A percentile compares a stretch with the other conserved stretches of the same genome.
These are phyloP conservation scores for Caenorhabditis sp. DNA, from an alignment of 2,888 invertebrate species.

Conservation along the genomic window DNA sequence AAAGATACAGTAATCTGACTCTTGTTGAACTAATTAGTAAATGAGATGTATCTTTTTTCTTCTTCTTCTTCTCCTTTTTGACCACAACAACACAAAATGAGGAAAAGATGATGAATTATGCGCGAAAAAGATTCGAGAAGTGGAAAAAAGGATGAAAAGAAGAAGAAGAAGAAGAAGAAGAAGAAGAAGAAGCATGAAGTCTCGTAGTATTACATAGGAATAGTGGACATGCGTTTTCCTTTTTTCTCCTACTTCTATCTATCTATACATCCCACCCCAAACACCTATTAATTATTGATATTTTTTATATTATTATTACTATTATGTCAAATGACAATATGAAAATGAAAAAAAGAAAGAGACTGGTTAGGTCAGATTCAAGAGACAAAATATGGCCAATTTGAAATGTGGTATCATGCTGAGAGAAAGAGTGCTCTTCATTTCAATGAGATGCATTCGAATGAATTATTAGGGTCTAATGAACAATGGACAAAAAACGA, in stretches of 20 bases:
- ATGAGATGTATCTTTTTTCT: not conserved
- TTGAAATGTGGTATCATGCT: too few species aligned
- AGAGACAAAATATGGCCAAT: too few species aligned
- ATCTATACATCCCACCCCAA: not conserved
- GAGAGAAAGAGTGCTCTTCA: too few species aligned
- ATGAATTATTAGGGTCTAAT: too few species aligned
- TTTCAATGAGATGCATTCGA: too few species aligned
- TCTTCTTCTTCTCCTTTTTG: not conserved
- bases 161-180: not conserved
- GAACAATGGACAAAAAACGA: too few species aligned
- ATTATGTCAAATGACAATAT: not conserved
- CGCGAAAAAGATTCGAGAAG: slow-evolving; percentile 1
- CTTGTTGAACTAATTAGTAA: not conserved
- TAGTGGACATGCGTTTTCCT: not conserved
- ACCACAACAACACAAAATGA: not conserved
- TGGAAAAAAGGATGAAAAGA: not conserved
- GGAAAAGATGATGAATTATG: slow-evolving; percentile 1
- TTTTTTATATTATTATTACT: not conserved
- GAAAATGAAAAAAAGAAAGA: not conserved
- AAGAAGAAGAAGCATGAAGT: not conserved
- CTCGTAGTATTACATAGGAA: not conserved
- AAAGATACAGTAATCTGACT: too few species aligned
- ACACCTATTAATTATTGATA: not conserved
- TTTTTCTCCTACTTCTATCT: not conserved
- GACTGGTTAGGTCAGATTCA: not conserved